Percentiles rank a stretch among this genome's conserved stretches.
These are phyloP conservation scores for Dolichotis patagonum DNA, from an alignment of 2,113 vertebrate genomes.

Conservation along the genomic window DNA sequence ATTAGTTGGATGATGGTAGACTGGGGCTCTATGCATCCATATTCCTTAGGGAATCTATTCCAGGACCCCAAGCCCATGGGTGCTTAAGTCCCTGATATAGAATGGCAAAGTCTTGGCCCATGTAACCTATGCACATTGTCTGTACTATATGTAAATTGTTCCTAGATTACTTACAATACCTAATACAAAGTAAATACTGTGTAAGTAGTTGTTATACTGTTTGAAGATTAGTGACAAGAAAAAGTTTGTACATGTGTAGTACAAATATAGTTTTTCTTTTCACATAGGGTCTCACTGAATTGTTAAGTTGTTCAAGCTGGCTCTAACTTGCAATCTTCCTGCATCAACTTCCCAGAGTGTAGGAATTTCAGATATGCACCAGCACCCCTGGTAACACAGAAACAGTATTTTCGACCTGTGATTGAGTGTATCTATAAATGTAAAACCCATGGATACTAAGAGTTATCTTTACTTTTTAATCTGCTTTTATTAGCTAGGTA, in stretches of 20 bases:
- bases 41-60: neutral
- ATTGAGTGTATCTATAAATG: neutral
- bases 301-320: neutral
- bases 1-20: neutral
- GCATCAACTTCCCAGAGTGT: neutral
- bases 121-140: neutral
- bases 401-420: neutral
- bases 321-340: neutral
- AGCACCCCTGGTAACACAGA: neutral
- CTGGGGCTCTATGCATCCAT: neutral
- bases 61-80: neutral
- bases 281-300: neutral
- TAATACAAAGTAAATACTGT: neutral
- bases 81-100: neutral
- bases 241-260: neutral
- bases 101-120: neutral
- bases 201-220: neutral
- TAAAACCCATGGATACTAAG: neutral
- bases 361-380: neutral
- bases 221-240: neutral
- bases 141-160: neutral
- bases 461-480: neutral
- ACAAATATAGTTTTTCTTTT: neutral
- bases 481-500: neutral
- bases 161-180: neutral